A percentile compares a stretch with the other conserved stretches of the same genome.
phyloP scores from a whole-genome alignment of 2,888 invertebrate species.

The Hololepta plana region DNA sequence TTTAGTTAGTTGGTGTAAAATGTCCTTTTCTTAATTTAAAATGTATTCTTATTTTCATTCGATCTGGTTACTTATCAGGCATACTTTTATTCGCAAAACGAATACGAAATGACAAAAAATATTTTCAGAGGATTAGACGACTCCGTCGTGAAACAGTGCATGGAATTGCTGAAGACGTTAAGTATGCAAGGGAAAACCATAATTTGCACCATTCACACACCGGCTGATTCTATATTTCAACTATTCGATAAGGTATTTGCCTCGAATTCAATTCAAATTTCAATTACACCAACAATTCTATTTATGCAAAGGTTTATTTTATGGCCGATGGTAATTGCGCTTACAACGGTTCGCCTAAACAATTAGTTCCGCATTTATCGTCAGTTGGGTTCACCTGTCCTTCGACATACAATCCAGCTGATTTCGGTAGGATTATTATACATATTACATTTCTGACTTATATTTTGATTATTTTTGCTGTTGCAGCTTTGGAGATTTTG shows the following conservation, averaged over 20 bases:
- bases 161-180: conserved; percentile 46
- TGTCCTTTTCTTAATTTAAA: no score
- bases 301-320: conserved; percentile 22
- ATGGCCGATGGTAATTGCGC: conserved; percentile 43
- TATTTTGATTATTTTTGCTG: no score
- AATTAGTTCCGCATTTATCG: conserved; percentile 50
- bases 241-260: conserved; percentile 46
- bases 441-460: no score
- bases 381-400: conserved; percentile 50
- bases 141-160: conserved; percentile 52
- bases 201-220: conserved; percentile 66
- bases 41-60: no score
- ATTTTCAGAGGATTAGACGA: conserved; percentile 50
- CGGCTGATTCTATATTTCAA: conserved; percentile 56
- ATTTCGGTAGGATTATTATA: conserved; percentile 30
- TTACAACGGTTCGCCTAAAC: conserved; percentile 46
- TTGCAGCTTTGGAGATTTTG: no score
- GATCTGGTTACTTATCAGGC: background rate
- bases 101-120: no score
- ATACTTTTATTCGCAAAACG: conserved; percentile 1
- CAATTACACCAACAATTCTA: background rate
- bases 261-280: background rate
- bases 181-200: conserved; percentile 56
- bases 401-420: conserved; percentile 62
- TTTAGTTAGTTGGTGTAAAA: background rate